These are phyloP conservation scores for Heliconius hortense DNA, from an alignment of 2,888 invertebrate species.

Conservation along the genomic window DNA sequence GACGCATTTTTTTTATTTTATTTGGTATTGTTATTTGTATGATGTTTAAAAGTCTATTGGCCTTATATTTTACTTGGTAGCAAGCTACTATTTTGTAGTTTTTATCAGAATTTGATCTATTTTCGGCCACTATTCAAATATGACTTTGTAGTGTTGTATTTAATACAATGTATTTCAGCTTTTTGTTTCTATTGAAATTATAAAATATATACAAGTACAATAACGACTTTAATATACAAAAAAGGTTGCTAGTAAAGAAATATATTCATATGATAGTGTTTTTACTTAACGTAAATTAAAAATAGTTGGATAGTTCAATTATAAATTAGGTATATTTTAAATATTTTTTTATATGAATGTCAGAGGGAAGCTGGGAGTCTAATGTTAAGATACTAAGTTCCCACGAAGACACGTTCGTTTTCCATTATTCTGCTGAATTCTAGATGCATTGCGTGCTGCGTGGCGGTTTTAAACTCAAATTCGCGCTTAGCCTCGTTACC, in stretches of 20 bases:
- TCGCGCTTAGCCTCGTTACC: no score
- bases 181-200: neutral
- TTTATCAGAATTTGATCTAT: neutral
- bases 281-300: neutral
- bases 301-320: neutral
- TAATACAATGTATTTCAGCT: neutral
- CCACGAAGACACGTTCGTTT: no score
- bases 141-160: neutral
- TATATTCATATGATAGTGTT: neutral
- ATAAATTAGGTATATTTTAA: neutral
- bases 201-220: neutral
- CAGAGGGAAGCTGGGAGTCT: no score
- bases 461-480: no score
- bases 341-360: no score
- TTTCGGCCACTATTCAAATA: neutral
- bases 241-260: neutral
- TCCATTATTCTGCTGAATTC: no score
- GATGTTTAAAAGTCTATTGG: neutral
- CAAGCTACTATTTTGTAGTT: neutral
- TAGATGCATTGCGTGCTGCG: no score
- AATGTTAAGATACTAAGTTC: no score
- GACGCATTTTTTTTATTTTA: neutral
- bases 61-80: neutral
- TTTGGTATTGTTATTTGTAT: neutral
- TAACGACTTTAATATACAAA: neutral